These are phyloP conservation scores for Macaria liturata DNA, from an alignment of 2,888 invertebrate species.

Conservation along the genomic window DNA sequence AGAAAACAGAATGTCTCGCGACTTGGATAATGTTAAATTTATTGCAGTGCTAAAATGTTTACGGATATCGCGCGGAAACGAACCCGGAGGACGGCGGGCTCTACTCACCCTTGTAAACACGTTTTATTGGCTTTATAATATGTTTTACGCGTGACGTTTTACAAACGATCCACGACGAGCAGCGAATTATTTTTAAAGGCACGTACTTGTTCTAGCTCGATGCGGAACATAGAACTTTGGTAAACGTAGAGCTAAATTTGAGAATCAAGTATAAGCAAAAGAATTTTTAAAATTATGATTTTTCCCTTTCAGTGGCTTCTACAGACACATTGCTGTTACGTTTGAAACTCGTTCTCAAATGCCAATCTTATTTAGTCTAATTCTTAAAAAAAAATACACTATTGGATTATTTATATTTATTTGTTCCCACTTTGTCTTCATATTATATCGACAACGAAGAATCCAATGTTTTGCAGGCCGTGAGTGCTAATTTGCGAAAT, in stretches of 20 bases:
- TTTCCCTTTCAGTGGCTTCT: too few relatives aligned
- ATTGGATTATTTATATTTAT: too few relatives aligned
- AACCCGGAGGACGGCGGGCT: conserved; percentile 67
- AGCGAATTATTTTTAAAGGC: conserved; percentile 81
- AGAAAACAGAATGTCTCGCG: conserved; percentile 80
- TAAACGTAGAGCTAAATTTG: too few relatives aligned
- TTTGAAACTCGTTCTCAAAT: too few relatives aligned
- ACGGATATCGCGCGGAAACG: conserved; percentile 77
- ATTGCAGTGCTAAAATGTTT: conserved; percentile 83
- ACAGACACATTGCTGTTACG: too few relatives aligned
- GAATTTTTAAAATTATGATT: too few relatives aligned
- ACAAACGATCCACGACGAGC: conserved; percentile 81
- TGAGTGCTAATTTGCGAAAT: conserved; percentile 75
- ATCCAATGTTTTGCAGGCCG: conserved; percentile 10
- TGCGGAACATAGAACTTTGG: conserved; percentile 68
- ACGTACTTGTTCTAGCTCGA: conserved; percentile 73
- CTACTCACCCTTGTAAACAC: conserved; percentile 82
- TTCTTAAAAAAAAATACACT: too few relatives aligned
- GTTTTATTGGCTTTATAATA: conserved; percentile 84
- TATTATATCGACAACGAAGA: too few relatives aligned
- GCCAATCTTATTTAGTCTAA: too few relatives aligned
- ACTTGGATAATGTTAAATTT: conserved; percentile 82
- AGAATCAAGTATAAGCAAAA: too few relatives aligned
- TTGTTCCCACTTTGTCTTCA: too few relatives aligned
- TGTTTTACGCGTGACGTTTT: conserved; percentile 84